Base-by-base conservation (phyloP, 2,888 invertebrate species). In the Euplagia quadripunctaria region DNA sequence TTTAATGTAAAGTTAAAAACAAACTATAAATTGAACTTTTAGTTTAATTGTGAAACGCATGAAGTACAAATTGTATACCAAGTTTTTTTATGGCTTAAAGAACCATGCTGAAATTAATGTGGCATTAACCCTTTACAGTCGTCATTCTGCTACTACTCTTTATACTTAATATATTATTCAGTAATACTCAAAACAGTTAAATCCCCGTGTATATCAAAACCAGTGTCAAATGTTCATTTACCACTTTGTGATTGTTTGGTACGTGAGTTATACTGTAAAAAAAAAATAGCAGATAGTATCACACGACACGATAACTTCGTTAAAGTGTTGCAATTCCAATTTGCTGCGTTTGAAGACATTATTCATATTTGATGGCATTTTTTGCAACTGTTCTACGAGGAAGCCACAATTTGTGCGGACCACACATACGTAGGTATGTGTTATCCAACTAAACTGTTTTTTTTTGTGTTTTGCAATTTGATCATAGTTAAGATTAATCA, bases 331-430 rank as follows among this genome's bases (percentile, higher is more conserved):
- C 76, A 72, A 70, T 49, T 52, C 70, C 80, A 81, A 84, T 81
- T 78, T 73, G 72, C 74, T 78, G 70, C 82, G 79, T 79, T 84
- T 76, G 81, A 75, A 69, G 69, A 74, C 67, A 76, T 76, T 82
- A 79, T 80, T 79, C 78, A 84, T 82, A 81, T 83, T 82, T 83
- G 76, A 79, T 79, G 72, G 79, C 73, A 76, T 76, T 81, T 82
- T 82, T 74, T 76, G 79, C 67, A 73, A 74, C 61, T 67, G 42
- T 51, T 71, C 61, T 46, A 75, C 42, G 20, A 31, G 17, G 17
- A 8, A 31, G 20, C 0, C 16, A 6, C 9, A 42, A 17, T 63
- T 41, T 64, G 12, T 64, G 16, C 11, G 31, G 20, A 7, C n/a
- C 31, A 8, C 31, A 9, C 9, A 9, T 46, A 58, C 9, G 11